Evolutionary conservation across 1,140 invertebrate genomes (phyloP).

Genomic region (Platorchestia sp.): DNA sequence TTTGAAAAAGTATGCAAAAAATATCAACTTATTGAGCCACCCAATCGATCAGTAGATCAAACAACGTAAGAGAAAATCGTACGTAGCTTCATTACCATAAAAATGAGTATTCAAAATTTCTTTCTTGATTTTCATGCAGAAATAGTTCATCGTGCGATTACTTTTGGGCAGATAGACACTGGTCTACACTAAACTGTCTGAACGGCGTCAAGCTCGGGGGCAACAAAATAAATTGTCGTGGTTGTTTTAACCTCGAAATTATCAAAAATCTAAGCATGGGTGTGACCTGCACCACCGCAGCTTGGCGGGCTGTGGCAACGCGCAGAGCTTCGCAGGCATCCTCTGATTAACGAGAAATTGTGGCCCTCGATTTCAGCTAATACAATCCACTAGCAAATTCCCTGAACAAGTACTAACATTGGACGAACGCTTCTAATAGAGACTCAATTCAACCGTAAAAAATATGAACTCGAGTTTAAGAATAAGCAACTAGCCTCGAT

Average conservation of each 20-base stretch:
- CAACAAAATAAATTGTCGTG: background rate
- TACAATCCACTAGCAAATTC: background rate
- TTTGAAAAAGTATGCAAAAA: background rate
- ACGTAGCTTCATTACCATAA: background rate
- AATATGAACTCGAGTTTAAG: background rate
- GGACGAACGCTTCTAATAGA: background rate
- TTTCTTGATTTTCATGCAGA: background rate
- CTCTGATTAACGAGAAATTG: background rate
- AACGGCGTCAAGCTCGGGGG: background rate
- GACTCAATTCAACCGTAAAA: background rate
- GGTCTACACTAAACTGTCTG: background rate
- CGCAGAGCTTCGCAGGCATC: background rate
- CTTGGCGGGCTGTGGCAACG: background rate
- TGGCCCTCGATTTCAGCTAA: background rate
- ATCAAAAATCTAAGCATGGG: background rate
- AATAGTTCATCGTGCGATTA: background rate
- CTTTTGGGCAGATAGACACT: background rate
- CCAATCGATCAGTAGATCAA: background rate
- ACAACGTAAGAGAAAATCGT: background rate
- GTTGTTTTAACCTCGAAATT: background rate
- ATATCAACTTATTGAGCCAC: background rate
- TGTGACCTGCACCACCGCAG: background rate
- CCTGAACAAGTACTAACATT: no score
- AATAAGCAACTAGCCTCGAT: background rate
- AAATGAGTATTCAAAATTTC: background rate